Evolutionary conservation across 2,797 vertebrate genomes (phyloP), one percentile per base, ranked within the genome.

Genomic region (Nannoperca australis): DNA sequence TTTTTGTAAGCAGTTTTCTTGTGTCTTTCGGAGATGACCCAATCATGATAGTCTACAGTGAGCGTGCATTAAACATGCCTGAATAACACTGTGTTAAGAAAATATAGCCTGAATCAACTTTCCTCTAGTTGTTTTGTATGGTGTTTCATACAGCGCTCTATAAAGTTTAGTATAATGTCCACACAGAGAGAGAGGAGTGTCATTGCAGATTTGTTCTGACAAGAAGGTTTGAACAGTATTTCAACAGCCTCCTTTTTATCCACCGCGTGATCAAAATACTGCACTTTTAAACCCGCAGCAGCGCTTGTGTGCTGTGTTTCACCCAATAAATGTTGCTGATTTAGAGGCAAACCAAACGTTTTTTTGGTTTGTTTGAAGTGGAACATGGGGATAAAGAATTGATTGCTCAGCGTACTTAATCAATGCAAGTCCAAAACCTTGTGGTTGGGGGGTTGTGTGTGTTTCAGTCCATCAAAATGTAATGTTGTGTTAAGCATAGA

Each of bases 291-390:
- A 63, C 55, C 47, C 20, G 34, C 27, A 27, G 22, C n/a, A 45
- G 2, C 30, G 18, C 14, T 42, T 47, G 17, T 59, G 44, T 53
- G 13, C 18, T 58, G 27, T 64, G 17, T 30, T 68, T 9, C 32
- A 66, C 30, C 24, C 11, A 7, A 47, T 7, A 22, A 56, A 36
- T 51, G 50, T 56, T 63, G 51, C 70, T 38, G 59, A 45, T 45
- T 62, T 50, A 11, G n/a, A 65, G 40, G 17, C n/a, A 42, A 32
- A n/a, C 20, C 9, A 68, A 42, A 18, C 7, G 1, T 47, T 47
- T 60, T 42, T 42, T 69, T 61, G 20, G 56, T 58, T 64, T 49
- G 32, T 70, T 71, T 62, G 42, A 63, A 45, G 32, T 62, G 50
- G 10, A 51, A 38, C 18, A 32, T n/a, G 5, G 40, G 22, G 24